Evolutionary conservation across 2,113 vertebrate genomes (phyloP).

Genomic region (Eurystomus gularis): DNA sequence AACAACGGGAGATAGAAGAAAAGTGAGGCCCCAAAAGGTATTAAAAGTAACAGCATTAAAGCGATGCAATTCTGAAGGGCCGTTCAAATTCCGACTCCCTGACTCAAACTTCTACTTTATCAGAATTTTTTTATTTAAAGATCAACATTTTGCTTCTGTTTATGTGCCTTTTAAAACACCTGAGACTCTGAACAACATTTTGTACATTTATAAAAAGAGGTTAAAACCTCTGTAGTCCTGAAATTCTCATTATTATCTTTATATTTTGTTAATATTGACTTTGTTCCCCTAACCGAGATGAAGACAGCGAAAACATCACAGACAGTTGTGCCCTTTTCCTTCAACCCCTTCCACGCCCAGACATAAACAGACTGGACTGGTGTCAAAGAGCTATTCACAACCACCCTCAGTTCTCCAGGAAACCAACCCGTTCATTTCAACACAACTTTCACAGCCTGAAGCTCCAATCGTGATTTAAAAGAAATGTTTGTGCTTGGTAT

Average conservation of each 20-base stretch:
- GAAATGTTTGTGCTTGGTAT: not conserved
- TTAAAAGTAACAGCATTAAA: not conserved
- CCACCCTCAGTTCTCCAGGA: not conserved
- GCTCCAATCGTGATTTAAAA: not conserved
- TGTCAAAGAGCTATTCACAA: not conserved
- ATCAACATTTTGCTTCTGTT: not conserved
- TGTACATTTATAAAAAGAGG: not conserved
- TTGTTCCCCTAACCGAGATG: not conserved
- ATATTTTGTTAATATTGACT: not conserved
- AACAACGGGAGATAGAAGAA: not conserved
- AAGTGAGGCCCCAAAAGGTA: not conserved
- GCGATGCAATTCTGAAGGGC: fast-evolving
- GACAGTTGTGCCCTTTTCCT: not conserved
- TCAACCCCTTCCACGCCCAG: not conserved
- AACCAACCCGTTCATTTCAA: not conserved
- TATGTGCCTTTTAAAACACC: not conserved
- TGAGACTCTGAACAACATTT: not conserved
- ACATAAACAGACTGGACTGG: not conserved
- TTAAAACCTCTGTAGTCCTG: not conserved
- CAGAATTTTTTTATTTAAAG: not conserved
- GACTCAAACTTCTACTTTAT: not conserved
- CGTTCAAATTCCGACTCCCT: not conserved
- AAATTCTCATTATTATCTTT: not conserved
- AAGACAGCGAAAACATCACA: fast-evolving
- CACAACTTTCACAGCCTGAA: not conserved